These are phyloP conservation scores for Cataglyphis livida DNA, from an alignment of 2,888 invertebrate genomes.

Conservation along the genomic window DNA sequence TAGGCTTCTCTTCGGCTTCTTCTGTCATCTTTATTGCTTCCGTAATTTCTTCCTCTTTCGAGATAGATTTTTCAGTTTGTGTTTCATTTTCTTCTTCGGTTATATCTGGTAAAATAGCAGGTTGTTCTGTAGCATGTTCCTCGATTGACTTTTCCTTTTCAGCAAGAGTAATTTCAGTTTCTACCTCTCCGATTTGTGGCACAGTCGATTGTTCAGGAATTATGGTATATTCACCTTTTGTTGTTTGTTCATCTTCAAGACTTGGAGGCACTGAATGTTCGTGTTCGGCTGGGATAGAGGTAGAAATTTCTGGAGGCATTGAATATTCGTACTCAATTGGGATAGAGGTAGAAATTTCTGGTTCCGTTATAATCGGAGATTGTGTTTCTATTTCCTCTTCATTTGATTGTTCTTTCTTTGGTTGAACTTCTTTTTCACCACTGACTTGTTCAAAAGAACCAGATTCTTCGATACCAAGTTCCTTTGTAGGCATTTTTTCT, in stretches of 20 bases:
- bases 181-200: constrained; percentile 50
- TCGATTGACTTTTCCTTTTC: constrained; percentile 52
- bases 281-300: constrained; percentile 19
- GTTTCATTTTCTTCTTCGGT: constrained; percentile 42
- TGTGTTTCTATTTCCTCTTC: constrained; percentile 45
- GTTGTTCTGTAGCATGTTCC: constrained; percentile 35
- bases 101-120: constrained; percentile 23
- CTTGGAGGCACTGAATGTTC: constrained; percentile 42
- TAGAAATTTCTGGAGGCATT: constrained; percentile 29
- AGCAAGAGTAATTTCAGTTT: constrained; percentile 55
- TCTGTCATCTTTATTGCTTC: background rate
- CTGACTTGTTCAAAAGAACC: constrained; percentile 69
- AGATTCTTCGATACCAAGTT: constrained; percentile 65
- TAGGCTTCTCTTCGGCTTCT: constrained; percentile 40
- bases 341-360: constrained; percentile 39
- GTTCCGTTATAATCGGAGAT: constrained; percentile 7
- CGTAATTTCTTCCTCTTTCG: constrained; percentile 39
- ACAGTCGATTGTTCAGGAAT: constrained; percentile 53
- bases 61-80: constrained; percentile 54
- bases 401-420: constrained; percentile 41
- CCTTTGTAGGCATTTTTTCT: constrained; percentile 73
- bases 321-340: constrained; percentile 22
- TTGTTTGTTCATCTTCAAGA: constrained; percentile 55
- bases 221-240: constrained; percentile 52
- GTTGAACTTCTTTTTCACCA: constrained; percentile 53